These are phyloP conservation scores for Operophtera brumata DNA, from an alignment of 2,888 invertebrate genomes.

Conservation along the genomic window DNA sequence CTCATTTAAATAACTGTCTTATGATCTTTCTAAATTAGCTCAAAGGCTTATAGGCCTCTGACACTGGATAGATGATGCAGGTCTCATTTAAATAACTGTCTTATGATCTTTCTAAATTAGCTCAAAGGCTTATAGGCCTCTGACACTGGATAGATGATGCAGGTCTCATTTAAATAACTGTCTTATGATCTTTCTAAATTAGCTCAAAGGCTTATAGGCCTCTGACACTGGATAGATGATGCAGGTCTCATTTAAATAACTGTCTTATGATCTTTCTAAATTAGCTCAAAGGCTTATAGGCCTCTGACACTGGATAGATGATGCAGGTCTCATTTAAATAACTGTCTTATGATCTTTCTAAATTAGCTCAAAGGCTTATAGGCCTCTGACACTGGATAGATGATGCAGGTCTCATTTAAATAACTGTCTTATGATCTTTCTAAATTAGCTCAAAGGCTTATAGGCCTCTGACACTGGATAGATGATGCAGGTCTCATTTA, in stretches of 20 bases:
- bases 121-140: neutral
- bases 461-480: neutral
- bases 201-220: neutral
- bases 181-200: constrained; percentile 12
- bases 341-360: constrained; percentile 8
- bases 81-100: neutral
- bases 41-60: neutral
- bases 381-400: neutral
- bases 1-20: neutral
- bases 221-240: neutral
- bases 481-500: neutral
- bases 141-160: no score
- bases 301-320: neutral
- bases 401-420: neutral
- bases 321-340: neutral
- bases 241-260: neutral
- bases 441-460: constrained; percentile 3
- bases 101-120: constrained; percentile 10
- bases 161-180: neutral
- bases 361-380: constrained; percentile 1
- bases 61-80: no score
- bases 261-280: constrained; percentile 10
- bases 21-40: constrained; percentile 10
- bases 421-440: constrained; percentile 6
- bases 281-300: neutral